Base-by-base conservation (phyloP, 2,888 invertebrate genomes). In the Polydrusus tereticollis region DNA sequence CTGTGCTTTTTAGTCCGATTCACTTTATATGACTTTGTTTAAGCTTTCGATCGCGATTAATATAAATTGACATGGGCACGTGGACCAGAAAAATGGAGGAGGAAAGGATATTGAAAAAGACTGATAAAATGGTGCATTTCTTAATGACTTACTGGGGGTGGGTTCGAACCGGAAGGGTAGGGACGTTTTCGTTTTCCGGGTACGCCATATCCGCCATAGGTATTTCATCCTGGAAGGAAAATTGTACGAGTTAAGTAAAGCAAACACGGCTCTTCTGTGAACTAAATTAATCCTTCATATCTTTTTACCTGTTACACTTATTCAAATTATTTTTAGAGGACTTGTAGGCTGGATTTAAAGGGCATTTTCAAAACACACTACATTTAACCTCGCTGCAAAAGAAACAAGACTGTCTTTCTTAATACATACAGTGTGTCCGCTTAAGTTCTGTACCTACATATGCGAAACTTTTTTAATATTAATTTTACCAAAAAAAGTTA, bases 171-270 rank as follows among this genome's bases (percentile, higher is more conserved):
- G 80, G 85, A 81, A 73, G 85, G 84, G 78, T 86, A 86, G 59
- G 85, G 80, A 77, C 86, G 82, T 69, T 85, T 85, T 74, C 84
- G 72, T 83, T 88, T 78, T 92, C 92, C 76, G 91, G 91, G 84
- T 91, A 92, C 82, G 91, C 91, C 88, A 90, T 90, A 83, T 93
- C 92, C 83, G 92, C 90, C 86, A 92, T 88, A 71, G 92, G 91
- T 82, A 92, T 90, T 83, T 93, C 92, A 87, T 93, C 93, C 92
- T 92, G 88, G 69, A 87, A 87, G 77, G 76, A 80, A 79, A 60
- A 52, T n/a, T n/a, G 21, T 33, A 62, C 4, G 18, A 8, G 38
- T 58, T 20, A 36, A 18, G 2, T 36, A 36, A 10, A 20, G n/a
- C n/a, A n/a, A n/a, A n/a, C n/a, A n/a, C n/a, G n/a, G n/a, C n/a